Evolutionary conservation across 1,140 invertebrate genomes (phyloP).

Genomic region (Zaprionus kolodkinae): DNA sequence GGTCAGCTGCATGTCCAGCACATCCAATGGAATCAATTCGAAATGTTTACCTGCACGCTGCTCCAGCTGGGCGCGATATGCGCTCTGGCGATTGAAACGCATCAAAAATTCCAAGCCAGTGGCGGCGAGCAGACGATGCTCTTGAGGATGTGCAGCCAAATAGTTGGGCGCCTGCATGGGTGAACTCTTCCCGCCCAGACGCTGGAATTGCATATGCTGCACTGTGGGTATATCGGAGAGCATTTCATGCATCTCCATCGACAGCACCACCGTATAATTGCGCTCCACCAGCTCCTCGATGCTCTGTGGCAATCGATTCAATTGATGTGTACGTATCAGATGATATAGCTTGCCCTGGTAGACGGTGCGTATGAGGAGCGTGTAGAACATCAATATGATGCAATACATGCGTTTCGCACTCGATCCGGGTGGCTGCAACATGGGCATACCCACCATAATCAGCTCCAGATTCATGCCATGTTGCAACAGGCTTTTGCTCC

Average conservation of each 20-base stretch:
- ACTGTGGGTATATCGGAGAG: conserved; percentile 53
- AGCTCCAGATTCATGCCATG: conserved; percentile 38
- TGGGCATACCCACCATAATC: conserved; percentile 66
- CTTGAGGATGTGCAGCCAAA: conserved; percentile 18
- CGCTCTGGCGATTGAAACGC: conserved; percentile 47
- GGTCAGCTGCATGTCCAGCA: conserved; percentile 62
- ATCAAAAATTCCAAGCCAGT: conserved; percentile 48
- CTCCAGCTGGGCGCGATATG: neutral
- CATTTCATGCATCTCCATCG: conserved; percentile 28
- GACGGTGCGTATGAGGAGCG: conserved; percentile 66
- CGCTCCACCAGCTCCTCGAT: conserved; percentile 54
- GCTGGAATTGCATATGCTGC: conserved; percentile 53
- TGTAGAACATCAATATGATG: conserved; percentile 60
- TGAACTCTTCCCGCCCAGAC: neutral
- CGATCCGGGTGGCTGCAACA: conserved; percentile 25
- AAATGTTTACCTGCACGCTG: conserved; percentile 12
- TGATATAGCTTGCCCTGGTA: conserved; percentile 73
- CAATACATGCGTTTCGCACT: conserved; percentile 55
- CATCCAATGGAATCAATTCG: conserved; percentile 58
- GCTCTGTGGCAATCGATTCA: conserved; percentile 51
- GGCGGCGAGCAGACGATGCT: conserved; percentile 40
- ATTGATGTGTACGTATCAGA: conserved; percentile 63
- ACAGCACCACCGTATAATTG: conserved; percentile 59
- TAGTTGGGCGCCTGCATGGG: conserved; percentile 41
- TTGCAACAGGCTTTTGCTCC: neutral